phyloP scores from a whole-genome alignment of 1,140 invertebrate genomes.

The Samia ricini region DNA sequence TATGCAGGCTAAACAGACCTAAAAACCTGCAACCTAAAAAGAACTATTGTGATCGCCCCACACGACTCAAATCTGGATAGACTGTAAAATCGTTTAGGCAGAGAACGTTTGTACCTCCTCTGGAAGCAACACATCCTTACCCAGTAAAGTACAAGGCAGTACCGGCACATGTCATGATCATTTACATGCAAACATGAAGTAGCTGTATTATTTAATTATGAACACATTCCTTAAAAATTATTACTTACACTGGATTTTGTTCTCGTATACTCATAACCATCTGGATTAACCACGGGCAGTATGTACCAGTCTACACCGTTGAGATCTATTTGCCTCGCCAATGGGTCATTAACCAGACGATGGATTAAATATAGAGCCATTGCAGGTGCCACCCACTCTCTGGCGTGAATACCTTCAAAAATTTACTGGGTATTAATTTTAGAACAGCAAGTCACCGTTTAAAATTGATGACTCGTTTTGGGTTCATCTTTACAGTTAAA shows the following conservation, averaged over 20 bases:
- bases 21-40: too few species aligned
- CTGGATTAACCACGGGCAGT: conserved; percentile 81
- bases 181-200: background rate
- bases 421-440: background rate
- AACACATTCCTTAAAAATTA: background rate
- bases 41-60: too few species aligned
- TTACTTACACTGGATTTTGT: conserved; percentile 41
- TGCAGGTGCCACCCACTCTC: conserved; percentile 85
- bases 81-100: too few species aligned
- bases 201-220: background rate
- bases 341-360: conserved; percentile 66
- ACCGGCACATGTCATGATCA: too few species aligned
- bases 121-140: too few species aligned
- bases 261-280: conserved; percentile 81
- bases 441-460: background rate
- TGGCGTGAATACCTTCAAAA: conserved; percentile 77
- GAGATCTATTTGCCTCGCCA: conserved; percentile 65
- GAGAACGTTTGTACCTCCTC: too few species aligned
- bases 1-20: too few species aligned
- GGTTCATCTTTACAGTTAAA: background rate
- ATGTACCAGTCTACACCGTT: conserved; percentile 82
- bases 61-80: too few species aligned
- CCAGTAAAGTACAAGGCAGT: too few species aligned
- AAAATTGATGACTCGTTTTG: background rate
- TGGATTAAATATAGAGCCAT: conserved; percentile 81